Base-by-base conservation (phyloP, 2,888 invertebrate species). In the Oligia fasciuncula region DNA sequence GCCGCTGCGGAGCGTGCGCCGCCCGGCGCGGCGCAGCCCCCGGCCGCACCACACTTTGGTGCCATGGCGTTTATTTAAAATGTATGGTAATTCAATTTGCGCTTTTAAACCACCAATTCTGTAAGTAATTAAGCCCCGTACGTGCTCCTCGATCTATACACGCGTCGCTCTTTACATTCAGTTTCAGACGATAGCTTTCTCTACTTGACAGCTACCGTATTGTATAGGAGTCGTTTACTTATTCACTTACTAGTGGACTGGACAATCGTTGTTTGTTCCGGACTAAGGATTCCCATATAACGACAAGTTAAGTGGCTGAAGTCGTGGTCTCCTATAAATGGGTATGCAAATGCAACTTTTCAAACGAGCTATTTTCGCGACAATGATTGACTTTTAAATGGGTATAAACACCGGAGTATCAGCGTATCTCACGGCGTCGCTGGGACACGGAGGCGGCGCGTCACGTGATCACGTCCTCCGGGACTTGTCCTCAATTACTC, bases 371-470 rank as follows among this genome's bases (percentile, higher is more conserved):
- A 88, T 91, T 91, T 91, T 91, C 87, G 91, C 89, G 94, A 94
- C 94, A 95, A 94, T 94, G 95, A 95, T 95, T 95, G 95, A 95
- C 95, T 95, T 94, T 93, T 94, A 95, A 95, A 95, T 95, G 93
- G 94, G 74, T 87, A 91, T 92, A 93, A 92, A 91, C 90, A 91
- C 88, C 85, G 81, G 89, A 90, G 92, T 91, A 93, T 92, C 90
- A 90, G 89, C 91, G 91, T 92, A 91, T 88, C 88, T 91, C 86
- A 85, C 86, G 81, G 85, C 87, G 84, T 87, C 86, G 80, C 88
- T 89, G 77, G 85, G 87, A 77, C 73, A 66, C 69, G 43, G 71
- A 77, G 77, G 80, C 85, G 84, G 88, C 78, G 81, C 88, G 87
- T 91, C 90, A 92, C 29, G 29, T 29, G 29, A 29, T 29, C 29